Base-by-base conservation (phyloP, 23 tunicate species). In the Trididemnum miniatum region DNA sequence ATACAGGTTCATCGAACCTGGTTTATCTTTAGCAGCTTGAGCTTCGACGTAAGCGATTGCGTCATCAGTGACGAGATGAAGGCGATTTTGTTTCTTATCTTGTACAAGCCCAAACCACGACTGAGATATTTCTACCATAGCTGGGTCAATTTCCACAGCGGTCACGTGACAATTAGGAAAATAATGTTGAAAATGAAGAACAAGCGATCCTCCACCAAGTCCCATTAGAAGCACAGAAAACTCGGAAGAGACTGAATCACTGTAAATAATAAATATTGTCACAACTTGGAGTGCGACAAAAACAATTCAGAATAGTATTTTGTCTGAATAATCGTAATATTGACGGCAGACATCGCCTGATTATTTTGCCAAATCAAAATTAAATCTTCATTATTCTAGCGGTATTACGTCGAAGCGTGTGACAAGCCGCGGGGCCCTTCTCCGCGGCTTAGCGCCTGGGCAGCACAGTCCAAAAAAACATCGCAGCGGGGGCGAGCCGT, bases 101-200 rank as follows among this genome's bases (percentile, higher is more conserved):
- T n/a, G n/a, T n/a, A 77, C 36, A 7, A 94, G 79, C 2, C 89
- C 93, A 57, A 94, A 94, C 90, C 92, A 94, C 2, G 65, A 51
- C 3, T 54, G 57, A 0, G 87, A 84, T 26, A 88, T 71, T 27
- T 84, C 87, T 28, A 81, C 84, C 72, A 94, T 35, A 0, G 12
- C 90, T 34, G 84, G 76, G 38, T 94, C 98, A 34, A 88, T 57
- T 26, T 94, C 98, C 1, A 94, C 84, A 0, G 94, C 89, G 52
- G 90, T 82, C 4, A 91, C 51, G 62, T 82, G 80, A 50, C 90
- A 82, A 36, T 82, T 65, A 18, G 36, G 35, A 72, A 85, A 91
- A 36, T n/a, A 38, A 71, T 91, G 87, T 24, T 81, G 65, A n/a
- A 88, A 78, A 65, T 78, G 79, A 0, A 66, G 28, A 3, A 83